These are phyloP conservation scores for Discoglossus pictus DNA, from an alignment of 2,797 vertebrate genomes.

Conservation along the genomic window DNA sequence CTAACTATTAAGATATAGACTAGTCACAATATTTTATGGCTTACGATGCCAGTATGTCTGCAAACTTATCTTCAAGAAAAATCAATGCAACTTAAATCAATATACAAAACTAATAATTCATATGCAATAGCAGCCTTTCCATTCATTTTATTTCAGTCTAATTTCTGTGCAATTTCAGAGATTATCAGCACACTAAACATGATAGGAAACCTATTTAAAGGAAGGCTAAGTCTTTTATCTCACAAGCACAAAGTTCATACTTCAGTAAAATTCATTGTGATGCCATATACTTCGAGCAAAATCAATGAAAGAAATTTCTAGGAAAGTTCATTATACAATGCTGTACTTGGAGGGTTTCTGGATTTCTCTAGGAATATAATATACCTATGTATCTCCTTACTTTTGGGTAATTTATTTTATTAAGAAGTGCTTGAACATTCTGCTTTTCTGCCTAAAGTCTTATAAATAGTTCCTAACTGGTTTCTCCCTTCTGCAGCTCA, in stretches of 20 bases:
- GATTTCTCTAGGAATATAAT: no score
- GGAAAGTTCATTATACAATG: no score
- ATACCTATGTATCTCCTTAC: no score
- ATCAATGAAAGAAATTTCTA: no score
- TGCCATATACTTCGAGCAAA: no score
- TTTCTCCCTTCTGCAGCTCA: no score
- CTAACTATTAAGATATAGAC: slow-evolving; percentile 21
- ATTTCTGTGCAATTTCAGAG: slow-evolving; percentile 18
- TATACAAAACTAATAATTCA: slow-evolving; percentile 40
- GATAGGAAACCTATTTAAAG: slow-evolving; percentile 33
- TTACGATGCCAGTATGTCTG: slow-evolving; percentile 41
- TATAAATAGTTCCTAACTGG: no score
- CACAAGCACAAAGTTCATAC: slow-evolving; percentile 38
- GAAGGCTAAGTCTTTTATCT: slow-evolving; percentile 24
- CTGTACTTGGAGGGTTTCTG: no score
- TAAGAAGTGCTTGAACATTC: no score
- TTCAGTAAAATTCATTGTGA: slow-evolving; percentile 14
- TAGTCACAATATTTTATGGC: slow-evolving; percentile 12
- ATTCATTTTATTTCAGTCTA: slow-evolving; percentile 21
- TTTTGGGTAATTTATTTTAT: no score
- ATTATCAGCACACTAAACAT: slow-evolving; percentile 25
- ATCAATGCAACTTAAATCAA: slow-evolving; percentile 42
- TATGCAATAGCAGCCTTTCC: slow-evolving; percentile 28
- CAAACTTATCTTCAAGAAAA: slow-evolving; percentile 43
- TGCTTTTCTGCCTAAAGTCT: no score